Evolutionary conservation across 1,140 invertebrate species (phyloP).

Genomic region (Neodiprion virginianus): DNA sequence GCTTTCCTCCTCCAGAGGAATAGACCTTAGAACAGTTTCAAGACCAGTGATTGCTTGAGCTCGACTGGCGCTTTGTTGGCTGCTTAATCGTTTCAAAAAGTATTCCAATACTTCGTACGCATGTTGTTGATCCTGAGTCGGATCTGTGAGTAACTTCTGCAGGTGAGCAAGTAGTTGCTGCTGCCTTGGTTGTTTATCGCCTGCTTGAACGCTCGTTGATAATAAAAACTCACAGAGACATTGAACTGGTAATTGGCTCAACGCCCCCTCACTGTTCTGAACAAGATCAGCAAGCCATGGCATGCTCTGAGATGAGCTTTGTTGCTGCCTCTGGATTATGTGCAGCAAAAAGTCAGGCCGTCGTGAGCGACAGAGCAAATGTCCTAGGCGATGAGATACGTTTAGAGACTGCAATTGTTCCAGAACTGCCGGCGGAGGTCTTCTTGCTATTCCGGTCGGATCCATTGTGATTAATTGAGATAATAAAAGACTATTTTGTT

Average conservation of each 20-base stretch:
- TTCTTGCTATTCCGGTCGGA: slow-evolving; percentile 79
- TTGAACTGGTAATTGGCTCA: slow-evolving; percentile 89
- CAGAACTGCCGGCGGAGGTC: slow-evolving; percentile 78
- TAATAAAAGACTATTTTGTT: slow-evolving; percentile 86
- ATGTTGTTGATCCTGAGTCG: slow-evolving; percentile 66
- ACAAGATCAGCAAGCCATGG: slow-evolving; percentile 96
- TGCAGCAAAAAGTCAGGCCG: slow-evolving; percentile 93
- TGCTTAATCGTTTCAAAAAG: slow-evolving; percentile 85
- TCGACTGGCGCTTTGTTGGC: slow-evolving; percentile 78
- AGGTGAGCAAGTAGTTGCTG: slow-evolving; percentile 83
- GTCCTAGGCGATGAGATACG: slow-evolving; percentile 81
- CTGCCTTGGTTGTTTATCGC: slow-evolving; percentile 74
- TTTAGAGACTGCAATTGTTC: slow-evolving; percentile 86
- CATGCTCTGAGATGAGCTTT: slow-evolving; percentile 90
- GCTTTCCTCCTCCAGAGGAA: slow-evolving; percentile 52
- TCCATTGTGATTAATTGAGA: slow-evolving; percentile 82
- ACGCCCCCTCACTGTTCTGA: slow-evolving; percentile 88
- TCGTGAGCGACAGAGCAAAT: slow-evolving; percentile 86
- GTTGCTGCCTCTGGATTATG: slow-evolving; percentile 82
- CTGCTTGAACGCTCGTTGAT: slow-evolving; percentile 68
- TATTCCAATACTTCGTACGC: slow-evolving; percentile 90
- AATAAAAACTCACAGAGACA: slow-evolving; percentile 96
- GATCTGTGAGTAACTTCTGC: slow-evolving; percentile 69
- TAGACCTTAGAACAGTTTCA: slow-evolving; percentile 64
- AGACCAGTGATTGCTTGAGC: slow-evolving; percentile 77